Conservation (phyloP, 2,888 invertebrate genomes). For the Cecidostiba fungosa region DNA sequence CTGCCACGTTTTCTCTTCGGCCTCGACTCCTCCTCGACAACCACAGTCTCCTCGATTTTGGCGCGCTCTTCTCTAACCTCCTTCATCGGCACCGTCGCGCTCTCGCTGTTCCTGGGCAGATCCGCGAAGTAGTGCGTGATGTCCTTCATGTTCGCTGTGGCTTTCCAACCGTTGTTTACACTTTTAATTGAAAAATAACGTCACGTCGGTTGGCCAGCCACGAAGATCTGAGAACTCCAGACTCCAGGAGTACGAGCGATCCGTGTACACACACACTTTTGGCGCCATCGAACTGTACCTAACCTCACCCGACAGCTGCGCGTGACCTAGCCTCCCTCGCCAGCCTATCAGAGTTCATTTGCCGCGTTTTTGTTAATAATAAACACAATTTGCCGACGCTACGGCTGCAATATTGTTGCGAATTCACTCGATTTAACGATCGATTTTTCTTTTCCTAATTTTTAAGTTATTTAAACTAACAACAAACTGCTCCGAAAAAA, state of each 20-base stretch:
- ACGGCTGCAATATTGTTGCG: not conserved
- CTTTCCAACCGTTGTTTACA: not conserved
- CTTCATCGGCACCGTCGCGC: constrained; percentile 35
- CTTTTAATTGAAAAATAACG: not conserved
- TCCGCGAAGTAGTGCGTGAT: constrained; percentile 73
- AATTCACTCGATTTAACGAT: not conserved
- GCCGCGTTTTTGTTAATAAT: not conserved
- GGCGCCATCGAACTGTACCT: not conserved
- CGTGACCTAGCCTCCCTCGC: not conserved
- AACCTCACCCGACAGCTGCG: not conserved
- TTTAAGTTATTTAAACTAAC: not conserved
- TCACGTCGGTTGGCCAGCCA: not conserved
- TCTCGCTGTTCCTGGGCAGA: constrained; percentile 64
- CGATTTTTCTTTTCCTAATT: not conserved
- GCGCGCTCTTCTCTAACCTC: constrained; percentile 62
- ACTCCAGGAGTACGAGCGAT: not conserved
- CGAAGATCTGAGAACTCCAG: not conserved
- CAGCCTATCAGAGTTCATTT: constrained; percentile 5
- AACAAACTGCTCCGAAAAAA: not conserved
- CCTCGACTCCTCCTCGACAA: not conserved
- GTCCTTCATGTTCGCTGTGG: constrained; percentile 70
- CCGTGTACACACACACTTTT: not conserved
- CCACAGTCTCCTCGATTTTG: constrained; percentile 37
- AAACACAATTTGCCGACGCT: not conserved
- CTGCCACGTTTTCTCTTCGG: constrained; percentile 68